Percentiles rank a stretch among this genome's conserved stretches.
phyloP scores from a whole-genome alignment of 2,797 vertebrate species.

The Otolemur crassicaudatus region DNA sequence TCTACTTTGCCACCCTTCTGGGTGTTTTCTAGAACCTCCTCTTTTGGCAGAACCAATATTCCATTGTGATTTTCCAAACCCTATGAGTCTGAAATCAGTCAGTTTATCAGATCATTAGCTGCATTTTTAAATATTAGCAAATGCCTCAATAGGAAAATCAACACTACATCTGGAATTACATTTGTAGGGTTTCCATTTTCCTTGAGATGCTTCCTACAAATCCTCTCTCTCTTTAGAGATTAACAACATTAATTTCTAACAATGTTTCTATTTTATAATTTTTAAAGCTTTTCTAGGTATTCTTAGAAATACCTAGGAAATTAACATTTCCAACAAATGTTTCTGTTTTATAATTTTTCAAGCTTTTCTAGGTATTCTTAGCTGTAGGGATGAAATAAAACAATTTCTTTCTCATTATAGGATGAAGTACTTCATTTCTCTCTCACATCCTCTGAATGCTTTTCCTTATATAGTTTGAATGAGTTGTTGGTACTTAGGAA shows the following conservation, averaged over 20 bases:
- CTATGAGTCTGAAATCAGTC: background rate
- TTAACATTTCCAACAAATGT: background rate
- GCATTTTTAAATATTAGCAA: background rate
- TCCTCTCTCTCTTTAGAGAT: background rate
- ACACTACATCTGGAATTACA: background rate
- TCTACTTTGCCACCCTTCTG: background rate
- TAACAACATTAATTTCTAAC: background rate
- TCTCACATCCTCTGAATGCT: background rate
- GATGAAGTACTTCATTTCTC: slow-evolving; percentile 3
- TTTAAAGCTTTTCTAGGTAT: background rate
- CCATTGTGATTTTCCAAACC: background rate
- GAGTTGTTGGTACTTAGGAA: background rate
- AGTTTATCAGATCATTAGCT: background rate
- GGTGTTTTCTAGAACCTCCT: background rate
- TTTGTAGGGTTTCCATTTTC: background rate
- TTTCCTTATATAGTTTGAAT: background rate
- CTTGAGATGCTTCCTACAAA: background rate
- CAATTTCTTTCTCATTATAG: background rate
- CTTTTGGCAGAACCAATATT: background rate
- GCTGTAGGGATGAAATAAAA: background rate
- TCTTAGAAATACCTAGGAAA: background rate
- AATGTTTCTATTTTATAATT: background rate
- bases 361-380: background rate
- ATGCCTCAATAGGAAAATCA: no score
- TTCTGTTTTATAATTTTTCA: background rate